Base-by-base conservation (phyloP, 2,888 invertebrate species). In the Hylaea fasciaria region DNA sequence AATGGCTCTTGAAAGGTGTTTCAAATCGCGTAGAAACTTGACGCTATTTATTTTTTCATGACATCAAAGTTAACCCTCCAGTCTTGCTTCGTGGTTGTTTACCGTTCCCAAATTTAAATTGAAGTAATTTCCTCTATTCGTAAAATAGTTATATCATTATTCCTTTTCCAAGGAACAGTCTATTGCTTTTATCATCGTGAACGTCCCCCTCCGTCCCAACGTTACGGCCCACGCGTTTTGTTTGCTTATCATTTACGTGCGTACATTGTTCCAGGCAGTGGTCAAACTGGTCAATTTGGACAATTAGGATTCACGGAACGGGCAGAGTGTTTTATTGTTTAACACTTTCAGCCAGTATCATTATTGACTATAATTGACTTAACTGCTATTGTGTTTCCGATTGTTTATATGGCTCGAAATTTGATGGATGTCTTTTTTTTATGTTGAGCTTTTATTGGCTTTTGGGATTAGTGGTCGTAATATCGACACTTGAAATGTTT, bases 281-380 rank as follows among this genome's bases (percentile, higher is more conserved):
- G n/a, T n/a, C n/a, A n/a, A n/a, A n/a, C n/a, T 57, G 66, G 68
- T 63, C 66, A 69, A 69, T 62, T 62, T 57, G 41, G 49, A 57
- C 58, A 59, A 59, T 69, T 69, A 65, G 65, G 64, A 69, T 62
- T 69, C 69, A 69, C 53, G 41, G 56, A 64, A 60, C 56, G 60
- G 45, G 32, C 68, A 17, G 44, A 71, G 72, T 76, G 66, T 73
- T 78, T 78, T 78, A 78, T 77, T 75, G 73, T 73, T 41, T 67
- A 66, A 71, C 72, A 73, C 74, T 69, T 66, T 56, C 65, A 67
- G 62, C 55, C 60, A 39, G 58, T 62, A 64, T 66, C 63, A 72
- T 73, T 70, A 77, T 70, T 62, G 60, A 58, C 66, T 66, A 64
- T 76, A 76, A 78, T 76, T 73, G 77, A 69, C 70, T 61, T 60